Conservation (phyloP, 92 coral and sea anemone genomes). For the Porites evermanni region DNA sequence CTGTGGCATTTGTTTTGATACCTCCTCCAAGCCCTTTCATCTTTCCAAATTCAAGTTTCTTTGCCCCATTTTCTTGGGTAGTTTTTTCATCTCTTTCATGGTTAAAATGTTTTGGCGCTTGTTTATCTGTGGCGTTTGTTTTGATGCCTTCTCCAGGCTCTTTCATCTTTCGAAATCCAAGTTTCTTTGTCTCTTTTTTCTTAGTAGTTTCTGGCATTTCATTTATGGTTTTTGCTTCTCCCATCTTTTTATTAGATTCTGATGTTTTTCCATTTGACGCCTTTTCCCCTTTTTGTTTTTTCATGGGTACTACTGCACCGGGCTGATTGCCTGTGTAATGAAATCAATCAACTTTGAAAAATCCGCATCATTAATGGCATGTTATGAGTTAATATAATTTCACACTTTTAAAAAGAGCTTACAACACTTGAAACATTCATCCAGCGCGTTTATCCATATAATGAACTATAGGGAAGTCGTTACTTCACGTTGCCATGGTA, state of each 20-base stretch:
- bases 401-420: too few relatives aligned
- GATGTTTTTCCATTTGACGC: neutral
- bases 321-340: neutral
- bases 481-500: too few relatives aligned
- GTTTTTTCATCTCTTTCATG: too few relatives aligned
- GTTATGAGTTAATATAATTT: too few relatives aligned
- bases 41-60: neutral
- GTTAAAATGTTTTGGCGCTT: too few relatives aligned
- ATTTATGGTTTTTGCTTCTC: neutral
- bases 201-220: neutral
- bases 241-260: neutral
- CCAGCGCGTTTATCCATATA: too few relatives aligned
- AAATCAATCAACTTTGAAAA: neutral
- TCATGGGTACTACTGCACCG: slow-evolving; percentile 10
- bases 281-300: slow-evolving; percentile 1
- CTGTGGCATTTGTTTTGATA: neutral
- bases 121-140: neutral
- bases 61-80: neutral
- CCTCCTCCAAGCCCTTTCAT: neutral
- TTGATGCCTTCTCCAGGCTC: too few relatives aligned
- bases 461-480: too few relatives aligned
- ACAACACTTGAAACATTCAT: too few relatives aligned
- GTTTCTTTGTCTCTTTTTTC: neutral
- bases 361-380: too few relatives aligned
- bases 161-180: neutral